Evolutionary conservation across 2,888 invertebrate species (phyloP), one percentile per base, ranked within the genome.

Genomic region (Podabrus alpinus): DNA sequence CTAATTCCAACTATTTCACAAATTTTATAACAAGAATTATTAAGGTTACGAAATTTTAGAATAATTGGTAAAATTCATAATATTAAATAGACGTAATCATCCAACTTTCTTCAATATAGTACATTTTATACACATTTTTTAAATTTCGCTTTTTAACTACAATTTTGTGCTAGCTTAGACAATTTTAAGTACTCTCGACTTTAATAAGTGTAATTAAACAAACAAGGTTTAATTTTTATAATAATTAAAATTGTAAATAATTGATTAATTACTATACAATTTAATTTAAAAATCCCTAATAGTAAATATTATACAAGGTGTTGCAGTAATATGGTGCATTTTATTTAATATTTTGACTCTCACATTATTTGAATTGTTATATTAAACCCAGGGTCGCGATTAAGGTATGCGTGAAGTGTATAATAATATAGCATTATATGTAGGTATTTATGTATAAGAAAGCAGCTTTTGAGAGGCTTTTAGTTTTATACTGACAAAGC

Each of bases 141-240:
- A n/a, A n/a, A 64, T 64, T 64, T 64, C 7, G 21, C 13, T 64
- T 60, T 21, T 13, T 64, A 64, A 19, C 62, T 64, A 64, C 62
- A 17, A 19, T 19, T 64, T 64, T 64, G 62, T 64, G 62, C 62
- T 64, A 64, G 21, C n/a, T 64, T 21, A 64, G 62, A 64, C 62
- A 64, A 64, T 64, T 64, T 64, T 64, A 21, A 64, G 62, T 64
- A 15, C 62, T 19, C 17, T 64, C 62, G 62, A 64, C 62, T 64
- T n/a, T 19, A 19, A 64, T 64, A 64, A 64, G 21, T 64, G 45
- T 45, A 45, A 45, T 45, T n/a, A 45, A 45, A 19, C 21, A 64
- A 19, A 64, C 11, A 62, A 64, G 21, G 13, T 19, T 16, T 19
- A 5, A 64, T 64, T 64, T 64, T 19, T 64, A 64, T 19, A 64